Evolutionary conservation across 2,888 invertebrate genomes (phyloP).

Genomic region (Leucophora obtusa): DNA sequence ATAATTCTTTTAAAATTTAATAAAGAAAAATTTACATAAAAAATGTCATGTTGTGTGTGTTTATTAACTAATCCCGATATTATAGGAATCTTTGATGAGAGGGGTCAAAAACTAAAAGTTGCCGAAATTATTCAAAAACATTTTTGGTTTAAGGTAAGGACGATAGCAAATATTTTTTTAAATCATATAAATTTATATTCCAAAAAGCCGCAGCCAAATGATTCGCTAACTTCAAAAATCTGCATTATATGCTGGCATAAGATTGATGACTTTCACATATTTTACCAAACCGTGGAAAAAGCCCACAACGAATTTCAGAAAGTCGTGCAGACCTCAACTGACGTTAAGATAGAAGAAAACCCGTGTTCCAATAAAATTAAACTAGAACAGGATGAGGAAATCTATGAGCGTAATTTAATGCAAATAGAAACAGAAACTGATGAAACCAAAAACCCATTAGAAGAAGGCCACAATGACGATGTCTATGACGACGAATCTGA

Average conservation of each 20-base stretch:
- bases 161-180: background rate
- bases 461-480: background rate
- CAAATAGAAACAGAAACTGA: conserved; percentile 14
- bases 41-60: conserved; percentile 74
- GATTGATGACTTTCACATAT: conserved; percentile 74
- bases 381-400: conserved; percentile 27
- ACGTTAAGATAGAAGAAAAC: conserved; percentile 18
- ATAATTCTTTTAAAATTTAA: conserved; percentile 11
- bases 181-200: background rate
- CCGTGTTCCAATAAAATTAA: conserved; percentile 25
- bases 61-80: conserved; percentile 71
- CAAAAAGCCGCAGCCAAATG: conserved; percentile 71
- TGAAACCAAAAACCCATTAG: conserved; percentile 43
- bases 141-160: conserved; percentile 76
- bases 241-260: conserved; percentile 75
- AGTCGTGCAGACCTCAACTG: background rate
- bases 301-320: conserved; percentile 67
- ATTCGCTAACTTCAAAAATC: conserved; percentile 72
- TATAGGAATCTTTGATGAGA: conserved; percentile 72
- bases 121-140: conserved; percentile 73
- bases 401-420: background rate
- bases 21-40: conserved; percentile 2
- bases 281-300: conserved; percentile 73
- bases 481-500: conserved; percentile 20
- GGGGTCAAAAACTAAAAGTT: conserved; percentile 69